A percentile compares a stretch with the other conserved stretches of the same genome.
Evolutionary conservation across 2,797 vertebrate species (phyloP).

Genomic region (Macroramphosus scolopax): DNA sequence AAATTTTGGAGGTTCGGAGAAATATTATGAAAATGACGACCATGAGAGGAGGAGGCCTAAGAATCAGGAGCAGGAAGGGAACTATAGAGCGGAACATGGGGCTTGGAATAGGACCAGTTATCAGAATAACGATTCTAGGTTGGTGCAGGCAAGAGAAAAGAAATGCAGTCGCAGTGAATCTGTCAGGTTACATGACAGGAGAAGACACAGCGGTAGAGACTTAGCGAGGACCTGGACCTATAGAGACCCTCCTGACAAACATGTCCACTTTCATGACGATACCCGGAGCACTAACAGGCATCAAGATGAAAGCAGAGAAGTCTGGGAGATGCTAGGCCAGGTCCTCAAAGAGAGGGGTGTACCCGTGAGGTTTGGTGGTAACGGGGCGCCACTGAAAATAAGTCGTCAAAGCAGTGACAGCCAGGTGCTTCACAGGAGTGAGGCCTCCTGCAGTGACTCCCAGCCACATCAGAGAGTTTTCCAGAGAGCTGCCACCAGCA

Average conservation of each 20-base stretch:
- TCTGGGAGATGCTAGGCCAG: conserved; percentile 64
- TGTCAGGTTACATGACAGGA: conserved; percentile 29
- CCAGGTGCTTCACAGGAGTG: conserved; percentile 59
- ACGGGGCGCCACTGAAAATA: conserved; percentile 56
- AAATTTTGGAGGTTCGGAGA: conserved; percentile 20
- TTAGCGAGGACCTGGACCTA: conserved; percentile 56
- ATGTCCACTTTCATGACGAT: conserved; percentile 73
- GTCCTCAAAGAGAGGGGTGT: conserved; percentile 68
- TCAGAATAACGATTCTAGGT: conserved; percentile 16
- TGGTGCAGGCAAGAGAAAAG: conserved; percentile 23
- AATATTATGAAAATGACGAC: conserved; percentile 18
- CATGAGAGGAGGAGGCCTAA: conserved; percentile 25
- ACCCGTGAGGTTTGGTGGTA: conserved; percentile 50
- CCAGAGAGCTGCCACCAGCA: conserved; percentile 57
- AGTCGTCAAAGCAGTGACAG: conserved; percentile 54
- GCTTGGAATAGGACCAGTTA: conserved; percentile 8
- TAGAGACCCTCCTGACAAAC: conserved; percentile 64
- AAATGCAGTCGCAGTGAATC: conserved; percentile 48
- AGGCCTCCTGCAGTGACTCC: conserved; percentile 54
- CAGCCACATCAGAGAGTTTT: conserved; percentile 65
- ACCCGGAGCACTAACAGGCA: conserved; percentile 13
- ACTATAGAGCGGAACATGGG: conserved; percentile 16
- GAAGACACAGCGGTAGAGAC: conserved; percentile 29
- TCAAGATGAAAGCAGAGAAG: conserved; percentile 28
- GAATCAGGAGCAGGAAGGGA: conserved; percentile 20